phyloP scores from a whole-genome alignment of 35 echinoderm and acorn worm species.

The Stichopus chloronotus region DNA sequence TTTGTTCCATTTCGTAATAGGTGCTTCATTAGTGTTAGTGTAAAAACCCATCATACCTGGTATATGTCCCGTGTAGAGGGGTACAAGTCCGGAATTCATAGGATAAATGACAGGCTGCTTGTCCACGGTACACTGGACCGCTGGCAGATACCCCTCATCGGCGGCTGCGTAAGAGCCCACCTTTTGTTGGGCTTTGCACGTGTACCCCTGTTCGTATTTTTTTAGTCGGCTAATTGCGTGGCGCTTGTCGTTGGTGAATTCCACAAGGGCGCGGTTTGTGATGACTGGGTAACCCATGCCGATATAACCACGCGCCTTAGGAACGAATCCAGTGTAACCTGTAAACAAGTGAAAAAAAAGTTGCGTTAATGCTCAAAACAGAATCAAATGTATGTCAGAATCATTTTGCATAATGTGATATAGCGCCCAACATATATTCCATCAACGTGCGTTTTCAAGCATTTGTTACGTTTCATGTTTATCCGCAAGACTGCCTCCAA shows the following conservation, averaged over 20 bases:
- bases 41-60: constrained; percentile 68
- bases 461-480: too few relatives aligned
- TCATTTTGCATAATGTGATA: too few relatives aligned
- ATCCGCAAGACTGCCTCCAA: too few relatives aligned
- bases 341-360: not conserved
- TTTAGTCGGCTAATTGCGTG: constrained; percentile 52
- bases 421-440: too few relatives aligned
- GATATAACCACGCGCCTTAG: constrained; percentile 78
- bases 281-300: constrained; percentile 90
- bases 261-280: constrained; percentile 79
- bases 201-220: not conserved
- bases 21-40: too few relatives aligned
- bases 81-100: constrained; percentile 85
- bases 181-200: constrained; percentile 31
- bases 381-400: not conserved
- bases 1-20: too few relatives aligned
- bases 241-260: constrained; percentile 72
- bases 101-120: constrained; percentile 74
- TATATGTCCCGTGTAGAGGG: constrained; percentile 96
- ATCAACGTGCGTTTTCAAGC: too few relatives aligned
- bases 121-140: not conserved
- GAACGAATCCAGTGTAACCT: constrained; percentile 96
- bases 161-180: not conserved
- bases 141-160: constrained; percentile 10
- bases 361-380: not conserved